These are phyloP conservation scores for Muscicapa comitata DNA, from an alignment of 2,797 vertebrate genomes.

Conservation along the genomic window DNA sequence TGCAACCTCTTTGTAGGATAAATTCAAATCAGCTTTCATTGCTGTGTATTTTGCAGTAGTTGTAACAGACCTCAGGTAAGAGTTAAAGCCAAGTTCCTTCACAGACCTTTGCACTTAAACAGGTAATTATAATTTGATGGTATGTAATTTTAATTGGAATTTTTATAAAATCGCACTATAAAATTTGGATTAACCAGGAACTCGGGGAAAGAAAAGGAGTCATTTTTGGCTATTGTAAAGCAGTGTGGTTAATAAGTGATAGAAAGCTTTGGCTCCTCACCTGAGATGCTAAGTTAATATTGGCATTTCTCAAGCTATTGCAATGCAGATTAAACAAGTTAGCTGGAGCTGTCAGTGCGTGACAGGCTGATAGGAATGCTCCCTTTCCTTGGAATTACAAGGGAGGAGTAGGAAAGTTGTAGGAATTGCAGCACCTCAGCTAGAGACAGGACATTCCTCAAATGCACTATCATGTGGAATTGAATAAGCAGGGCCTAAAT, in stretches of 20 bases:
- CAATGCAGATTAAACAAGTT: background rate
- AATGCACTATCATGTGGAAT: background rate
- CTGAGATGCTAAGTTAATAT: background rate
- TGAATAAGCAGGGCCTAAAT: background rate
- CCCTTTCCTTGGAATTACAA: background rate
- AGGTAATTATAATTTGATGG: background rate
- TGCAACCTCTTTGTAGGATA: background rate
- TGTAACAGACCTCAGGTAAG: background rate
- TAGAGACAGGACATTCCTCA: background rate
- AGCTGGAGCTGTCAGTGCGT: background rate
- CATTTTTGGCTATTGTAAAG: background rate
- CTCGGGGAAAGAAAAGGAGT: rapidly evolving
- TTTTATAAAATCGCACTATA: background rate
- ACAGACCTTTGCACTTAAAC: background rate
- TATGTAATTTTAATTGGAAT: background rate
- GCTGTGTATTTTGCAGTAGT: background rate
- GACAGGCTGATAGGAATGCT: background rate
- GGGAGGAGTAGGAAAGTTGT: background rate
- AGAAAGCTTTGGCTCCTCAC: background rate
- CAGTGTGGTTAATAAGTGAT: background rate
- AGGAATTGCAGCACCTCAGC: background rate
- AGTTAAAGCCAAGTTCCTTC: background rate
- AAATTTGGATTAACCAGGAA: background rate
- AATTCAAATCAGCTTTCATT: background rate
- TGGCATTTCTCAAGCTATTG: background rate